A percentile compares a stretch with the other conserved stretches of the same genome.
These are phyloP conservation scores for Drosophila fungiperda DNA, from an alignment of 2,888 invertebrate genomes.

Conservation along the genomic window DNA sequence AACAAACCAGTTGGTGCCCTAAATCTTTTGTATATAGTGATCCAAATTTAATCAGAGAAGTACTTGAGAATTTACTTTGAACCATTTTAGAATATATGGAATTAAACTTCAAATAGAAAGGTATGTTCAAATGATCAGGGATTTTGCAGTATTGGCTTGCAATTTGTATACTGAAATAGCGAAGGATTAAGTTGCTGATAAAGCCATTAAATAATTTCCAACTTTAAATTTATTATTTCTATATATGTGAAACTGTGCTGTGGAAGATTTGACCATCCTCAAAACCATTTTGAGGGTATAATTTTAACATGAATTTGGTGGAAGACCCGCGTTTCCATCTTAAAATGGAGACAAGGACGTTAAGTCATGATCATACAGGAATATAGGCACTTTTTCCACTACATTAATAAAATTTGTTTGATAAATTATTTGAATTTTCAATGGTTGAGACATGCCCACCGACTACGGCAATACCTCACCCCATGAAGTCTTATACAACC, in stretches of 20 bases:
- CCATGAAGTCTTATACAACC: background rate
- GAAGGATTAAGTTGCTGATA: background rate
- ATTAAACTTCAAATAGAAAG: background rate
- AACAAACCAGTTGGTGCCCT: background rate
- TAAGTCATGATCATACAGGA: background rate
- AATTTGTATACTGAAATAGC: background rate
- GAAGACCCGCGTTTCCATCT: background rate
- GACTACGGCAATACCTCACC: background rate
- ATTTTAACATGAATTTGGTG: background rate
- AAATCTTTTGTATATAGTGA: background rate
- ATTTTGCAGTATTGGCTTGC: background rate
- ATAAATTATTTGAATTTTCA: background rate
- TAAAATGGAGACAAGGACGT: background rate
- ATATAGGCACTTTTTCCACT: background rate
- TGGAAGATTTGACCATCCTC: background rate
- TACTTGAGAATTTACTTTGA: background rate
- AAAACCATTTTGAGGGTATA: background rate
- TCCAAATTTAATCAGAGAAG: slow-evolving; percentile 10
- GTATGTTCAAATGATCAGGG: no score
- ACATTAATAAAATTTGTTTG: background rate
- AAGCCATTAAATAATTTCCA: no score
- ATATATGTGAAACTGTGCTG: background rate
- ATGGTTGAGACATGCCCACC: background rate
- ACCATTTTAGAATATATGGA: background rate
- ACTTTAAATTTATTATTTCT: background rate